phyloP scores from a whole-genome alignment of 2,113 vertebrate genomes.

The Neomonachus schauinslandi region DNA sequence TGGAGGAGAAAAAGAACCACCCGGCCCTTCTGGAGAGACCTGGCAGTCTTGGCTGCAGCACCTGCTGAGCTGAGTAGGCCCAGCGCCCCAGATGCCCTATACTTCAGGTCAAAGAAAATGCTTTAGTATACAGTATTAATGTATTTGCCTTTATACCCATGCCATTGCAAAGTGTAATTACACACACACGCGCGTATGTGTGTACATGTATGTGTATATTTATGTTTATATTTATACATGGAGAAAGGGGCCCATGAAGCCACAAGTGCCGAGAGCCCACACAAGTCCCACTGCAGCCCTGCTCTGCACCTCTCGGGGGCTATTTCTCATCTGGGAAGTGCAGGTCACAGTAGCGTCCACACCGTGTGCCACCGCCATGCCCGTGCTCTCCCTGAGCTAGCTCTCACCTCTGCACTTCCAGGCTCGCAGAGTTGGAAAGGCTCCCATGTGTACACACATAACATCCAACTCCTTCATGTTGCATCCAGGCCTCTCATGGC shows the following conservation, averaged over 20 bases:
- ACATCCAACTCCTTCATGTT: neutral
- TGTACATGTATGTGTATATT: too few species aligned
- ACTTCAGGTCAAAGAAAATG: neutral
- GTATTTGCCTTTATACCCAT: neutral
- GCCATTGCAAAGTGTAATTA: neutral
- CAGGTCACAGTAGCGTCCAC: too few species aligned
- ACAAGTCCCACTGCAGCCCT: neutral
- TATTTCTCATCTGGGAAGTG: neutral
- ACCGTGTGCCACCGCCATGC: neutral
- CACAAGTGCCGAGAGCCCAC: too few species aligned
- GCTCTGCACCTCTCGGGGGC: too few species aligned
- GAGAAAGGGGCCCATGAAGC: neutral
- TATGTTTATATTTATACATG: neutral
- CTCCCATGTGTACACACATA: fast-evolving
- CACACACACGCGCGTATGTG: neutral
- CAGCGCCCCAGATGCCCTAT: fast-evolving
- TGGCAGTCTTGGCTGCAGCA: neutral
- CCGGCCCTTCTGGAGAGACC: neutral
- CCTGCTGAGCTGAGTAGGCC: neutral
- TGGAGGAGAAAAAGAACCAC: neutral
- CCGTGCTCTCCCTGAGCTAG: neutral
- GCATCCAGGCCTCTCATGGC: neutral
- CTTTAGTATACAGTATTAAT: neutral
- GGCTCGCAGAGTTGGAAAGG: neutral
- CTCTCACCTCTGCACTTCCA: neutral